These are phyloP conservation scores for Styela clava DNA, from an alignment of 23 tunicate genomes.

Conservation along the genomic window DNA sequence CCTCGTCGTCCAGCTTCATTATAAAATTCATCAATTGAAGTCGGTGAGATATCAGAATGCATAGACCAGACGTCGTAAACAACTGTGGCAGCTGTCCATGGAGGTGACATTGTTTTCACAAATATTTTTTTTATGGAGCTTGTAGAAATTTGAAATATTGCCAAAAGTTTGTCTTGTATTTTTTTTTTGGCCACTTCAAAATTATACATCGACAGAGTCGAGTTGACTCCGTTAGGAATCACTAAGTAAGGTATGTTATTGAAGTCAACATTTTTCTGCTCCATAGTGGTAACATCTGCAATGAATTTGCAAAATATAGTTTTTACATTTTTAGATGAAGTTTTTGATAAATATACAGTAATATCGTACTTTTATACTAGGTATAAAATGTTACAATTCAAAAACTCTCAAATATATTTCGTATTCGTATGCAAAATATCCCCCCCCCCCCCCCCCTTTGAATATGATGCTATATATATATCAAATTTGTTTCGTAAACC, in stretches of 20 bases:
- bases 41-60: neutral
- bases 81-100: neutral
- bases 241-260: neutral
- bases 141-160: neutral
- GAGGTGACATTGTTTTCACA: neutral
- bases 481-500: no score
- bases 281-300: constrained; percentile 7
- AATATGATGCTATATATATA: no score
- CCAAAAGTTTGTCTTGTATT: neutral
- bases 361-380: no score
- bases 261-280: neutral
- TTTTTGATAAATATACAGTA: no score
- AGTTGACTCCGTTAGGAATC: neutral
- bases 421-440: no score
- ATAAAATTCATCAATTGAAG: neutral
- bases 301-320: no score
- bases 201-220: neutral
- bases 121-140: neutral
- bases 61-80: neutral
- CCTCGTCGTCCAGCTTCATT: neutral
- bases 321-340: no score
- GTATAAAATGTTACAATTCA: no score
- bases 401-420: no score
- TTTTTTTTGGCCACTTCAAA: neutral
- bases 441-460: no score